These are phyloP conservation scores for Mactromeris polynyma DNA, from an alignment of 2,888 invertebrate genomes.

Conservation along the genomic window DNA sequence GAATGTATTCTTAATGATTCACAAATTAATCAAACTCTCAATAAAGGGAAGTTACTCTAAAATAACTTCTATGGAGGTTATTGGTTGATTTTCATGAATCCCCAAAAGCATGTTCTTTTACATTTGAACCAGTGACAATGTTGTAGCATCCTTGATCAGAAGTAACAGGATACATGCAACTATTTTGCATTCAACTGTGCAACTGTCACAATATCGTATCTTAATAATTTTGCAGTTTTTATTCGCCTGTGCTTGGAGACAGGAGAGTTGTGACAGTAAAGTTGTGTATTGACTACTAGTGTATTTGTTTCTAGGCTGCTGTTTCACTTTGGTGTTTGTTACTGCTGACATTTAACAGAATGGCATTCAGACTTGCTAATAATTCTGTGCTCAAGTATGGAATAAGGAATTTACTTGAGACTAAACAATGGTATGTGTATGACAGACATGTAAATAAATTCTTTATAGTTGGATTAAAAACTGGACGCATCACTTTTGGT, in stretches of 20 bases:
- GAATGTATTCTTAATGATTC: not conserved
- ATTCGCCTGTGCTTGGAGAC: too few species aligned
- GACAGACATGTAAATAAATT: not conserved
- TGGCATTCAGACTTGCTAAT: not conserved
- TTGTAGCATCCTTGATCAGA: not conserved
- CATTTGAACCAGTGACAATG: not conserved
- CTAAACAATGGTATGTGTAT: not conserved
- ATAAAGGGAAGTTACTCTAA: slow-evolving; percentile 1
- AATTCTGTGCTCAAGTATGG: not conserved
- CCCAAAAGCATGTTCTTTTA: not conserved
- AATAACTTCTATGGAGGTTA: not conserved
- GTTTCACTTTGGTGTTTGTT: not conserved
- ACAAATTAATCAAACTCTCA: not conserved
- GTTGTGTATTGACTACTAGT: too few species aligned
- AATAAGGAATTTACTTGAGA: not conserved
- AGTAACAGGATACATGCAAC: not conserved
- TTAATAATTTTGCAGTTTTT: too few species aligned
- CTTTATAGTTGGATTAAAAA: not conserved
- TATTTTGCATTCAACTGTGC: not conserved
- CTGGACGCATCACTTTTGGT: not conserved
- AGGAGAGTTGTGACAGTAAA: too few species aligned
- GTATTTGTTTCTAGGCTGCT: too few species aligned
- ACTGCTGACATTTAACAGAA: not conserved
- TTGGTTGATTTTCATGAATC: not conserved
- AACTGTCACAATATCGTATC: not conserved